These are phyloP conservation scores for Operophtera brumata DNA, from an alignment of 2,888 invertebrate genomes.

Conservation along the genomic window DNA sequence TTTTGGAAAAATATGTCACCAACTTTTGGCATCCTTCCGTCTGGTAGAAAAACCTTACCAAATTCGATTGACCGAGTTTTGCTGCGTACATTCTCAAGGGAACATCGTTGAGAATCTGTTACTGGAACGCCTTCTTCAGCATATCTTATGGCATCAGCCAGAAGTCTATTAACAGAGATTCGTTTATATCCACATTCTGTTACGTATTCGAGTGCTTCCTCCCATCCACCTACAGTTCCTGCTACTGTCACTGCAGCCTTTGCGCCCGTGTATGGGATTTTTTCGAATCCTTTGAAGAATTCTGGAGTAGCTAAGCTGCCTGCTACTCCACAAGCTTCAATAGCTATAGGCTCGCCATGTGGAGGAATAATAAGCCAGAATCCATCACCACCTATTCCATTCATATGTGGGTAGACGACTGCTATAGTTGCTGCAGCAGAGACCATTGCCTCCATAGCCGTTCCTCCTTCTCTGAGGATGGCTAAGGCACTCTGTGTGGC, in stretches of 20 bases:
- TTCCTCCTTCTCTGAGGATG: slow-evolving; percentile 65
- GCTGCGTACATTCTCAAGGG: slow-evolving; percentile 27
- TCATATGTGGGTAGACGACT: slow-evolving; percentile 72
- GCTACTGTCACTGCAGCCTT: slow-evolving; percentile 67
- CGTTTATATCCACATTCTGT: slow-evolving; percentile 61
- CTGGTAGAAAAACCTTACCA: slow-evolving; percentile 46
- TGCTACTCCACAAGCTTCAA: slow-evolving; percentile 67
- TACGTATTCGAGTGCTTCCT: slow-evolving; percentile 66
- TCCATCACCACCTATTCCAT: slow-evolving; percentile 67
- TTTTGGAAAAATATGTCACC: slow-evolving; percentile 61
- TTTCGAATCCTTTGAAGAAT: slow-evolving; percentile 48
- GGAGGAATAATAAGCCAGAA: slow-evolving; percentile 73
- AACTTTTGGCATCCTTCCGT: slow-evolving; percentile 48
- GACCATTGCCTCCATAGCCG: slow-evolving; percentile 70
- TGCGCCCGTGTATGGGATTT: slow-evolving; percentile 58
- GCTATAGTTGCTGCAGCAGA: slow-evolving; percentile 69
- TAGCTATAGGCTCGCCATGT: slow-evolving; percentile 58
- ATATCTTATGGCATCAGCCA: slow-evolving; percentile 64
- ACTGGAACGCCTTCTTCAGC: slow-evolving; percentile 66
- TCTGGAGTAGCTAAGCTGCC: slow-evolving; percentile 61
- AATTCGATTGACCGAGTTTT: slow-evolving; percentile 41
- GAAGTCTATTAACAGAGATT: slow-evolving; percentile 50
- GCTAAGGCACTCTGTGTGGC: slow-evolving; percentile 66
- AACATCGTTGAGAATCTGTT: slow-evolving; percentile 42
- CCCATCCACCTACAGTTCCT: slow-evolving; percentile 70